A percentile compares a stretch with the other conserved stretches of the same genome.
These are phyloP conservation scores for Clarias fuscus DNA, from an alignment of 2,797 vertebrate species.

Conservation along the genomic window DNA sequence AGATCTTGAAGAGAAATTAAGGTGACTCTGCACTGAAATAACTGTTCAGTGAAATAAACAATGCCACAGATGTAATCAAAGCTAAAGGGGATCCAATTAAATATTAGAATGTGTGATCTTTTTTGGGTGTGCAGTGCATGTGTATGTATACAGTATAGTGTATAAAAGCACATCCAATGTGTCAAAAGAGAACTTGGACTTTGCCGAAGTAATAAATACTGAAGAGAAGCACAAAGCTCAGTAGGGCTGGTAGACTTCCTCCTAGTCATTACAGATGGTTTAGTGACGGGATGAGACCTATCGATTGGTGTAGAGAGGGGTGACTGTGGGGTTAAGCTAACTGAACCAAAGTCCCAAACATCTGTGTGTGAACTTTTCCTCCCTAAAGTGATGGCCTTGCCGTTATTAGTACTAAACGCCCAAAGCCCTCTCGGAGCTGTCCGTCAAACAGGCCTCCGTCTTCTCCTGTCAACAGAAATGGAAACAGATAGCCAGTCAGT, in stretches of 20 bases:
- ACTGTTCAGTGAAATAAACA: no score
- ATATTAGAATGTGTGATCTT: no score
- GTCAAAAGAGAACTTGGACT: neutral
- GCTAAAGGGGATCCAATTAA: no score
- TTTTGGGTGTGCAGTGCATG: no score
- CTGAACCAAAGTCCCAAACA: slow-evolving; percentile 45
- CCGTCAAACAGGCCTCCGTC: slow-evolving; percentile 59
- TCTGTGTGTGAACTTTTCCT: slow-evolving; percentile 49
- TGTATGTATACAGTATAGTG: no score
- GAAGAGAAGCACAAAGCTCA: neutral
- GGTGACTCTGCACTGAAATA: no score
- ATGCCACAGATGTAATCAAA: no score
- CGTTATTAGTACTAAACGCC: slow-evolving; percentile 72
- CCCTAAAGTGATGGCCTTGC: slow-evolving; percentile 43
- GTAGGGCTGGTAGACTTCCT: neutral
- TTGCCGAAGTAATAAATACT: neutral
- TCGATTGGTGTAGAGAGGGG: slow-evolving; percentile 61
- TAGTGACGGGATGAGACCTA: slow-evolving; percentile 61
- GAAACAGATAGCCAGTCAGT: slow-evolving; percentile 23
- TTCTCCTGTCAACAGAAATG: slow-evolving; percentile 22
- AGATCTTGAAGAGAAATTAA: no score
- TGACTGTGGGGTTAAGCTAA: slow-evolving; percentile 61
- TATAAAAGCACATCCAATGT: neutral
- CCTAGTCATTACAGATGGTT: slow-evolving; percentile 48
- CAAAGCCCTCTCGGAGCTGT: slow-evolving; percentile 74